These are phyloP conservation scores for Barypeithes pellucidus DNA, from an alignment of 2,888 invertebrate genomes.

Conservation along the genomic window DNA sequence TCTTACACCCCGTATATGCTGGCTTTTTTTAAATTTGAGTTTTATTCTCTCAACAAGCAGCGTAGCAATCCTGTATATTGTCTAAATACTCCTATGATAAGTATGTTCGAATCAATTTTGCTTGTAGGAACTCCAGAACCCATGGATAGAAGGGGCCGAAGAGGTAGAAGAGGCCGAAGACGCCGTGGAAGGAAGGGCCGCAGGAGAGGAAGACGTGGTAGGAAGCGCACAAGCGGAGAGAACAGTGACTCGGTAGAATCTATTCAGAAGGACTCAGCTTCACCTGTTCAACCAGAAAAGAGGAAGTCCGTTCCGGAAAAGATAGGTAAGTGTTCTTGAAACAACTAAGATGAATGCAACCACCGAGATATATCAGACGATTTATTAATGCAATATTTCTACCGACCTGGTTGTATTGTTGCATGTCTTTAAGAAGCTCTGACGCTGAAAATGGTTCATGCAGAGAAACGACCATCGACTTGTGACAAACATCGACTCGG, in stretches of 20 bases:
- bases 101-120: no score
- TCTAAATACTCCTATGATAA: no score
- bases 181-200: slow-evolving; percentile 38
- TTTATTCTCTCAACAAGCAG: no score
- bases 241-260: slow-evolving; percentile 36
- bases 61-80: slow-evolving; percentile 3
- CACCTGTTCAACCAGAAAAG: slow-evolving; percentile 30
- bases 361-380: no score
- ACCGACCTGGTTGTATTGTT: no score
- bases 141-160: slow-evolving; percentile 43
- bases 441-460: no score
- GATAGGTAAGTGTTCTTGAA: slow-evolving; percentile 16
- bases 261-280: slow-evolving; percentile 19
- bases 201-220: slow-evolving; percentile 44
- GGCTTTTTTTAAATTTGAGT: no score
- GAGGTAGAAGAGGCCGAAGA: slow-evolving; percentile 40
- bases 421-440: no score
- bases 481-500: no score
- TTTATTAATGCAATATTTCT: no score
- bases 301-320: slow-evolving; percentile 34
- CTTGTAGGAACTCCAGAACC: slow-evolving; percentile 52
- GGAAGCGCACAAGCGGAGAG: slow-evolving; percentile 17
- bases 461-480: no score
- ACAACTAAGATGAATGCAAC: not conserved
- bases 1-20: no score